Percentiles rank a stretch among this genome's conserved stretches.
Conservation (phyloP, 2,888 invertebrate species). For the Melolontha melolontha region DNA sequence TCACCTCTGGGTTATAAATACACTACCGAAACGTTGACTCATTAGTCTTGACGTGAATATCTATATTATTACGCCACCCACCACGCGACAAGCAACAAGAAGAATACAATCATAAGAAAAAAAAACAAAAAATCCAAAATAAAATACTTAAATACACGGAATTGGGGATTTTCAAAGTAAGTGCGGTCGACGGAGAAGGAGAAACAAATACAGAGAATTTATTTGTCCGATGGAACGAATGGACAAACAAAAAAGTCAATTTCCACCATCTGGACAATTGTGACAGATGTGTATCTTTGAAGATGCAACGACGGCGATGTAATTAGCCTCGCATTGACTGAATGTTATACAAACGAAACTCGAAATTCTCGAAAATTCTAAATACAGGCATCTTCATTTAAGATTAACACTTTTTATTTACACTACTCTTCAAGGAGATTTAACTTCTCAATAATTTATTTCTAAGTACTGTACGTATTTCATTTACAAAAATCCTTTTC, state of each 20-base stretch:
- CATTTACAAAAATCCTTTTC: too few relatives aligned
- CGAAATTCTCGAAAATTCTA: too few relatives aligned
- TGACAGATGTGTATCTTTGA: constrained; percentile 45
- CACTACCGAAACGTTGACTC: constrained; percentile 51
- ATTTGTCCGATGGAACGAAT: constrained; percentile 47
- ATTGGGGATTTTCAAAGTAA: constrained; percentile 15
- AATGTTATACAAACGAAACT: too few relatives aligned
- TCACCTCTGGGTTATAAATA: constrained; percentile 47
- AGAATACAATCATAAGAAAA: constrained; percentile 39
- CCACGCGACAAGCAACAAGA: constrained; percentile 49
- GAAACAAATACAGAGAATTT: constrained; percentile 20
- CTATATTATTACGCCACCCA: constrained; percentile 57
- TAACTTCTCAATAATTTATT: too few relatives aligned
- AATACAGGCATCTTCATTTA: too few relatives aligned
- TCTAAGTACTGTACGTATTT: too few relatives aligned
- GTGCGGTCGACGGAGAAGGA: neutral
- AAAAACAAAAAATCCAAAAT: constrained; percentile 37
- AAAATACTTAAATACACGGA: constrained; percentile 15
- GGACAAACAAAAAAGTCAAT: constrained; percentile 49
- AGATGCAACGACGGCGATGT: neutral
- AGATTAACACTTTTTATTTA: too few relatives aligned
- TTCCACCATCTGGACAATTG: constrained; percentile 51
- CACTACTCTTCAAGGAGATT: too few relatives aligned
- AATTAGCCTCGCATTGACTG: too few relatives aligned
- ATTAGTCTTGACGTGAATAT: constrained; percentile 56